Evolutionary conservation across 2,888 invertebrate genomes (phyloP), one percentile per base, ranked within the genome.

Genomic region (Xylophagus ater): DNA sequence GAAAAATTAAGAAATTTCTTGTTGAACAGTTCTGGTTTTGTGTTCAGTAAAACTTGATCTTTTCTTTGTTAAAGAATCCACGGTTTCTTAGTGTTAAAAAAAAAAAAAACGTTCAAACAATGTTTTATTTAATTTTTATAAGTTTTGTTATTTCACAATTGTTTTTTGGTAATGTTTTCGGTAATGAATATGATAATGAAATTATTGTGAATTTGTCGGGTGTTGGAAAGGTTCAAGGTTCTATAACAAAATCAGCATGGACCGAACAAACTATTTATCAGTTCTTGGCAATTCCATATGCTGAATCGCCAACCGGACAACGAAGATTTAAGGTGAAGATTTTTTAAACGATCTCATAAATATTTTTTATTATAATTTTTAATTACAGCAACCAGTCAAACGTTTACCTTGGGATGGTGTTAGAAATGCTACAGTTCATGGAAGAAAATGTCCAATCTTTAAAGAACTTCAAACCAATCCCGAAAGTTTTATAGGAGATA

Each of bases 201-300:
- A 4, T 30, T 10, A 20, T 42, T 4, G 41, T 58, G 1, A 38
- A 54, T 23, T 37, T 61, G 20, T 42, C 53, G 1, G 44, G 45
- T 3, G 57, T 59, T 40, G 61, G 61, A 5, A 25, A 38, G 8
- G 49, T 61, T 19, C 47, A 49, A 29, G 61, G 62, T 8, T 51
- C 51, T 40, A 52, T 46, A 36, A 53, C 48, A 2, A 40, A 40
- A 19, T 56, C 59, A 2, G 45, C 53, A 3, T 60, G 62, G 60
- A 55, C 57, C 4, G 49, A 50, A 21, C 55, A 56, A 37, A 48
- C 37, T 6, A 51, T 58, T 36, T 56, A 59, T 51, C 54, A 57
- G 38, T 62, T 61, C 42, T 51, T 59, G 10, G 61, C 62, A 7
- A 49, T 62, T 40, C 62, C 60, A 9, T 62, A 49, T 47, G 61